Conservation (phyloP, 2,888 invertebrate genomes). For the Criorhina ranunculi region DNA sequence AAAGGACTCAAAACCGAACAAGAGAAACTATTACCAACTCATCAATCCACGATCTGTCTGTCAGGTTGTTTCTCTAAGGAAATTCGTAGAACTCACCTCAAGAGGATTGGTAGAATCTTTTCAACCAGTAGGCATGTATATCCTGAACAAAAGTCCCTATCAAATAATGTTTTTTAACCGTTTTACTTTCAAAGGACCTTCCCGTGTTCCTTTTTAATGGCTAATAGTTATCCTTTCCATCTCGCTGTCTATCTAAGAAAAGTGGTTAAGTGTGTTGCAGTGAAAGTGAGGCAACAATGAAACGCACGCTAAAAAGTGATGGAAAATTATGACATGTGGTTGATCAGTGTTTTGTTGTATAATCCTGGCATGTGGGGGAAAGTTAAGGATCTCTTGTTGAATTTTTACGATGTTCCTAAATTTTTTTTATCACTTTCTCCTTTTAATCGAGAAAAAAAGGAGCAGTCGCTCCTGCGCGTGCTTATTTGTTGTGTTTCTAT, state of each 20-base stretch:
- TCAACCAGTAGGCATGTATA: conserved; percentile 18
- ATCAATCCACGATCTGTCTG: conserved; percentile 59
- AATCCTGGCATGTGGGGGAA: conserved; percentile 51
- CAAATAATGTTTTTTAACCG: conserved; percentile 16
- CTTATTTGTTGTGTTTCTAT: conserved; percentile 27
- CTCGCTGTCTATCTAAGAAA: background rate
- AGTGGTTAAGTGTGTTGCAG: conserved; percentile 17
- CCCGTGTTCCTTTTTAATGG: conserved; percentile 40
- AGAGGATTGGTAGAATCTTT: conserved; percentile 3
- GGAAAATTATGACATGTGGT: conserved; percentile 70
- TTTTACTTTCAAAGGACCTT: background rate
- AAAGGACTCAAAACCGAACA: background rate
- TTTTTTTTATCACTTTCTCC: conserved; percentile 65
- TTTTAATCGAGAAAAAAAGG: conserved; percentile 9
- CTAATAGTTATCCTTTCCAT: conserved; percentile 53
- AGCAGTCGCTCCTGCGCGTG: conserved; percentile 25
- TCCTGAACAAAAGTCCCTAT: conserved; percentile 60
- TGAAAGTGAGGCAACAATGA: conserved; percentile 48
- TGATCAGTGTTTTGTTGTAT: conserved; percentile 42
- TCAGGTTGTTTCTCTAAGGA: conserved; percentile 33
- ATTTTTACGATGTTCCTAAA: conserved; percentile 35
- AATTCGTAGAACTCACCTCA: conserved; percentile 45
- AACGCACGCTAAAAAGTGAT: conserved; percentile 8
- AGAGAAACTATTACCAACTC: conserved; percentile 26
- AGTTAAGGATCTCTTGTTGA: conserved; percentile 59